Evolutionary conservation across 1,140 invertebrate genomes (phyloP).

Genomic region (Rhizoglyphus robini): DNA sequence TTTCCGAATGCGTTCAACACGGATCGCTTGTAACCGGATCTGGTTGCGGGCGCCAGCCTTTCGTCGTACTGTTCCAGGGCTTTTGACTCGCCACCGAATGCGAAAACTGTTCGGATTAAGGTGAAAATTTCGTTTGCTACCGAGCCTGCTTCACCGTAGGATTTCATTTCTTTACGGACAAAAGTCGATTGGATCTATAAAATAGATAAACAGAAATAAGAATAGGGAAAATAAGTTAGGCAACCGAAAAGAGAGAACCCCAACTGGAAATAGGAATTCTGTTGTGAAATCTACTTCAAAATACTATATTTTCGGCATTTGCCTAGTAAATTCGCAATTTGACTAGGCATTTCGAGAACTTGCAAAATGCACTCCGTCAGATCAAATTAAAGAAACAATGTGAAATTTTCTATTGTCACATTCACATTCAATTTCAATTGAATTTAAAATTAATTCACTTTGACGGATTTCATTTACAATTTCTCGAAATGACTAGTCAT

Average conservation of each 20-base stretch:
- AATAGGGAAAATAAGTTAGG: conserved; percentile 33
- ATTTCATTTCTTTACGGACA: conserved; percentile 28
- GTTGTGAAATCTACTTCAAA: too few species aligned
- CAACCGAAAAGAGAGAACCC: conserved; percentile 35
- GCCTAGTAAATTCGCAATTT: too few species aligned
- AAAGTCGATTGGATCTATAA: conserved; percentile 31
- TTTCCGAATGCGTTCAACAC: conserved; percentile 43
- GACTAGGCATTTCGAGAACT: too few species aligned
- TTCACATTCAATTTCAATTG: too few species aligned
- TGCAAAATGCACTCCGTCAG: too few species aligned
- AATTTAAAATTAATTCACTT: too few species aligned
- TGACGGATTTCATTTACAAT: too few species aligned
- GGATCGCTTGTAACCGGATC: conserved; percentile 52
- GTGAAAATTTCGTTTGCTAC: conserved; percentile 38
- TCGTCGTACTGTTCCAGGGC: conserved; percentile 37
- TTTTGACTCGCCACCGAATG: conserved; percentile 36
- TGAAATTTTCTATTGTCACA: too few species aligned
- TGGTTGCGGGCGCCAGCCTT: conserved; percentile 42
- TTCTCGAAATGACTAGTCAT: too few species aligned
- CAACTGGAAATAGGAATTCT: too few species aligned
- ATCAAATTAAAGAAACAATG: too few species aligned
- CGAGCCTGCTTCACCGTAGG: conserved; percentile 36
- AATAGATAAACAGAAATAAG: conserved; percentile 37
- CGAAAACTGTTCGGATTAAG: conserved; percentile 34
- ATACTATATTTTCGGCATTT: too few species aligned